Evolutionary conservation across 2,113 vertebrate species (phyloP), one percentile per base, ranked within the genome.

Genomic region (Boleophthalmus pectinirostris): DNA sequence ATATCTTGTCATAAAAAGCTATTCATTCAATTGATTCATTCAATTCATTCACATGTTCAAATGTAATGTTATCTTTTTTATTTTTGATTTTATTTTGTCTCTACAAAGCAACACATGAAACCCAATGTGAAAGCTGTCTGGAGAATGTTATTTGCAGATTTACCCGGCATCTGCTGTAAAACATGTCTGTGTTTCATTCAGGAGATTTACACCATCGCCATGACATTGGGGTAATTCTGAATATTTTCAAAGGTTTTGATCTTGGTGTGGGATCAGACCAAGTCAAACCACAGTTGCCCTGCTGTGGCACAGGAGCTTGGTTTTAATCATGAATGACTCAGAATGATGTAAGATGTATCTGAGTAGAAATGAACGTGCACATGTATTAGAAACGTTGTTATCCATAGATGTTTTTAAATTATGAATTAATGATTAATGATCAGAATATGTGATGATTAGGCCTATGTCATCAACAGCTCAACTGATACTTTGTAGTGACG

Each of bases 151-250:
- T 68, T 61, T 38, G 24, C 9, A 12, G 11, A 14, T 38, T 47
- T 72, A 20, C 23, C 53, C 16, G 57, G 73, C 67, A 80, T 80
- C 67, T 67, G 70, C 67, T 73, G 5, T 68, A 18, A 72, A 73
- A 72, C 72, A 66, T 2, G 11, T 1, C 29, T 65, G 21, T 5
- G 29, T 54, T 70, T 58, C 29, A 47, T 63, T 33, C 45, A 23
- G 3, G 38, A 68, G 70, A 79, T 83, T 73, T 77, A 83, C 53
- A 16, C 6, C 15, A 51, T 60, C 0, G 0, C 33, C 5, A 72
- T 75, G 45, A 61, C 54, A 0, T 69, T 18, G 11, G 64, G 73
- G 68, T 74, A 10, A 54, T 51, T 56, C 33, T 0, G 71, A 21
- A 66, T 53, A 73, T 33, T 66, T 60, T 61, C 33, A 11, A 51